Percentiles rank a stretch among this genome's conserved stretches.
Evolutionary conservation across 2,797 vertebrate species (phyloP).

Genomic region (Sternarchorhynchus goeldii): DNA sequence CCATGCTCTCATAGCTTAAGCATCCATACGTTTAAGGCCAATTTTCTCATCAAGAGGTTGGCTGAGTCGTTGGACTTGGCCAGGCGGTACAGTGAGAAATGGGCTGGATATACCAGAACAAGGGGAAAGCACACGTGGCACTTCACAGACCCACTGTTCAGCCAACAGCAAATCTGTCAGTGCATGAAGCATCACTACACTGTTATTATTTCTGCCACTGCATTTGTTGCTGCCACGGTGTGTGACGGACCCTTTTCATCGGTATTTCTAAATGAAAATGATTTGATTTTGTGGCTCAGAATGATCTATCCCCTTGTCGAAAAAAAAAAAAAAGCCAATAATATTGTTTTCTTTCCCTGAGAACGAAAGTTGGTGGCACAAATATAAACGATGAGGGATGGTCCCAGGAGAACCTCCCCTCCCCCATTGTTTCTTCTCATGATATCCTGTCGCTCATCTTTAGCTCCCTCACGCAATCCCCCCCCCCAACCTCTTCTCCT

Average conservation of each 20-base stretch:
- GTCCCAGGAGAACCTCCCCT: not conserved
- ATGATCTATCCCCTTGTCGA: not conserved
- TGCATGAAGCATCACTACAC: conserved; percentile 25
- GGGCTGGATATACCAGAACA: conserved; percentile 35
- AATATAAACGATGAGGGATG: not conserved
- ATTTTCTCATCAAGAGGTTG: conserved; percentile 35
- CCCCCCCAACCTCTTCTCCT: conserved; percentile 24
- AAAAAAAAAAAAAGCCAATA: too few relatives aligned
- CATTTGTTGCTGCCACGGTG: conserved; percentile 14
- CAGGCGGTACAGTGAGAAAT: not conserved
- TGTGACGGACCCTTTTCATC: conserved; percentile 1
- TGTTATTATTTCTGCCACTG: conserved; percentile 9
- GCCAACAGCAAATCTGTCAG: not conserved
- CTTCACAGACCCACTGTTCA: not conserved
- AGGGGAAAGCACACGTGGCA: conserved; percentile 20
- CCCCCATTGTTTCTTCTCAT: not conserved
- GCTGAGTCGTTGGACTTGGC: conserved; percentile 35
- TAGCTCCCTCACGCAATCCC: conserved; percentile 14
- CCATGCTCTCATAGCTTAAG: conserved; percentile 43
- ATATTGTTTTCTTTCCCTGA: not conserved
- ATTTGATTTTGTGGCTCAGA: not conserved
- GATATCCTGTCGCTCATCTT: conserved; percentile 16
- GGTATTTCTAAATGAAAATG: conserved; percentile 4
- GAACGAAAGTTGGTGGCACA: not conserved
- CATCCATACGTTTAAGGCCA: conserved; percentile 39